These are phyloP conservation scores for Ctenodactylus gundi DNA, from an alignment of 2,113 vertebrate genomes.

Conservation along the genomic window DNA sequence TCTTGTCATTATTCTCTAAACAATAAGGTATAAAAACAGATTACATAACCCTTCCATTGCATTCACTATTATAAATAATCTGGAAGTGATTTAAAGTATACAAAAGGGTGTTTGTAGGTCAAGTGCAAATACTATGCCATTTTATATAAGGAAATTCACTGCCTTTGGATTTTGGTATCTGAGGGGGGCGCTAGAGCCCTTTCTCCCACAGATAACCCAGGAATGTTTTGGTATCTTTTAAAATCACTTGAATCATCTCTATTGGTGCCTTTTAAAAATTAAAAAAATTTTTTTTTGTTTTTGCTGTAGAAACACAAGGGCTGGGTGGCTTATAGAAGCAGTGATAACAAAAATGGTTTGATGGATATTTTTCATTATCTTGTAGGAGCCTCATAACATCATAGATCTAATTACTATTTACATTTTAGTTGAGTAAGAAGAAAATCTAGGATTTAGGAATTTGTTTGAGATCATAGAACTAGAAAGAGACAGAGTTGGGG, in stretches of 20 bases:
- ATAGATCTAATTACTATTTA: neutral
- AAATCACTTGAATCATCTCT: conserved; percentile 10
- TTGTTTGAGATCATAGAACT: neutral
- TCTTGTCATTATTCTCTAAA: neutral
- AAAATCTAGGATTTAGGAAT: neutral
- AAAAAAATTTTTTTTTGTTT: no score
- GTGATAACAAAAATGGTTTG: neutral
- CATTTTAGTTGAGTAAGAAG: neutral
- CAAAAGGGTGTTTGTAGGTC: neutral
- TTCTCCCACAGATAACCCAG: neutral
- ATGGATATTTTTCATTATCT: neutral
- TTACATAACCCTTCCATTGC: neutral
- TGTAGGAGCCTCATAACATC: neutral
- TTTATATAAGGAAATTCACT: neutral
- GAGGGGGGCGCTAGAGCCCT: neutral
- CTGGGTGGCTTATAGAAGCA: neutral
- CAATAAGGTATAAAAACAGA: neutral
- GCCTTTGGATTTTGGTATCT: neutral
- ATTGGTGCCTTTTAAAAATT: conserved; percentile 13
- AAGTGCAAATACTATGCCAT: neutral
- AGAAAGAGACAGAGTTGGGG: neutral
- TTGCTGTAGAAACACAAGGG: neutral
- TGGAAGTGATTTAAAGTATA: neutral
- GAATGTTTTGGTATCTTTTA: neutral
- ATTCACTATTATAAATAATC: neutral